Evolutionary conservation across 2,797 vertebrate genomes (phyloP).

Genomic region (Ibycter americanus): DNA sequence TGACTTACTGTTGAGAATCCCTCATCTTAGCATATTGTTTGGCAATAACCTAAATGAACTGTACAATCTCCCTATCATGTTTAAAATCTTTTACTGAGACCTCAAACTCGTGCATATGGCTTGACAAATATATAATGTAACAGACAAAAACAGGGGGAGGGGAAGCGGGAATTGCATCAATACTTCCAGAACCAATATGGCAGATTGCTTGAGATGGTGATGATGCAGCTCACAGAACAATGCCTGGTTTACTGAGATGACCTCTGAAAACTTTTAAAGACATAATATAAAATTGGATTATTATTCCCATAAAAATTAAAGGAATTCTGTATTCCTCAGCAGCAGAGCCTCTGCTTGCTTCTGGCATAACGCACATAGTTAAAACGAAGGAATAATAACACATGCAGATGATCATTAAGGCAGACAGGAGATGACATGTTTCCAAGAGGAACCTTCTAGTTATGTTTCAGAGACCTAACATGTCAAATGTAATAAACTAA

Average conservation of each 20-base stretch:
- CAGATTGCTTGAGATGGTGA: not conserved
- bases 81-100: not conserved
- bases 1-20: not conserved
- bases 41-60: not conserved
- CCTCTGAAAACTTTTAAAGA: not conserved
- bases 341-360: not conserved
- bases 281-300: not conserved
- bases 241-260: not conserved
- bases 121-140: not conserved
- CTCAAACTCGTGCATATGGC: not conserved
- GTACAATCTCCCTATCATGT: not conserved
- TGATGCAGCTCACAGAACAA: not conserved
- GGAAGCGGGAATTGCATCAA: not conserved
- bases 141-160: rapidly evolving
- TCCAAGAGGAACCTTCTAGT: conserved; percentile 2
- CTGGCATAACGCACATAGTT: not conserved
- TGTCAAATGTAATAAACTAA: conserved; percentile 22
- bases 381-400: not conserved
- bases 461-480: not conserved
- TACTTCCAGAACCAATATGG: not conserved
- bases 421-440: not conserved
- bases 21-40: not conserved
- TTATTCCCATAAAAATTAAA: not conserved
- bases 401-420: not conserved
- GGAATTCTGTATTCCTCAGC: not conserved